Evolutionary conservation across 2,888 invertebrate genomes (phyloP).

Genomic region (Schizaphis graminum): DNA sequence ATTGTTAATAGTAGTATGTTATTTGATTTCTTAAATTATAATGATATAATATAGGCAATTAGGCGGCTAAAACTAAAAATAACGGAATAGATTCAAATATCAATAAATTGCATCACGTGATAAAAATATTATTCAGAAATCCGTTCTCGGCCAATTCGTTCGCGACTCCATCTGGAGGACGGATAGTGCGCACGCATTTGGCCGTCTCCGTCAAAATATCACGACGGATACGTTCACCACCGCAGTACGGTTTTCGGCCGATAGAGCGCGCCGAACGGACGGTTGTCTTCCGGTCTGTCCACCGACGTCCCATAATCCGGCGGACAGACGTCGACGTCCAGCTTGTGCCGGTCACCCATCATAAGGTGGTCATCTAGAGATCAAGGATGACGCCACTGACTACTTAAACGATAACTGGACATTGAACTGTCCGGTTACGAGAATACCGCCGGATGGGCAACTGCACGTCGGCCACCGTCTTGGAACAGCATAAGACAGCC

Average conservation of each 20-base stretch:
- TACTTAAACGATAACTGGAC: background rate
- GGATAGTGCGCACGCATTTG: background rate
- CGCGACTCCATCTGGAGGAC: background rate
- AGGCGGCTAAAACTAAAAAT: no score
- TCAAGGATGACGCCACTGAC: background rate
- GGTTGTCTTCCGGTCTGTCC: background rate
- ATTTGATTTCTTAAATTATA: no score
- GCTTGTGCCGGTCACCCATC: background rate
- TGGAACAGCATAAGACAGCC: background rate
- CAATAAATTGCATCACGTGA: no score
- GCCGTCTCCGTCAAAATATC: background rate
- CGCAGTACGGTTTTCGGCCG: background rate
- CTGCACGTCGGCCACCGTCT: background rate
- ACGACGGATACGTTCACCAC: background rate
- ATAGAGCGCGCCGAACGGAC: background rate
- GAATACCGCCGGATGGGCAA: background rate
- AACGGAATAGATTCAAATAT: background rate
- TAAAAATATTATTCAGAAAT: background rate
- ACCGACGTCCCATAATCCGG: background rate
- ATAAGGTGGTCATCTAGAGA: background rate
- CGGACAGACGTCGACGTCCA: background rate
- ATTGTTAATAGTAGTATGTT: no score
- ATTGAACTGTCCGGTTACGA: background rate
- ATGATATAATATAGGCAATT: no score
- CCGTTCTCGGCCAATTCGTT: background rate